Evolutionary conservation across 1,140 invertebrate genomes (phyloP), one percentile per base, ranked within the genome.

Genomic region (Brachionus rotundiformis): DNA sequence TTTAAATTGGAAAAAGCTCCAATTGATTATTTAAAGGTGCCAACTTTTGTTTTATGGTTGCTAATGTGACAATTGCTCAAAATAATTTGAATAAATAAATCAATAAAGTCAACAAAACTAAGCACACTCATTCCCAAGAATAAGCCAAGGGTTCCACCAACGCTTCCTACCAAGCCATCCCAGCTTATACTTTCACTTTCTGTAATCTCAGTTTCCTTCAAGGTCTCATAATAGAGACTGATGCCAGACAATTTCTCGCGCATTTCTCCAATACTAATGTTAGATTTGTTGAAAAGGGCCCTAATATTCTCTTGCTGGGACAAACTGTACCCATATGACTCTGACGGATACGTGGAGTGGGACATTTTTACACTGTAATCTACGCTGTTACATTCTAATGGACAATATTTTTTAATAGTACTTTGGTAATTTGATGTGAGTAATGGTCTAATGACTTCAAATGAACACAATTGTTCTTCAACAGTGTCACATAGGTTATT

Each of bases 131-230:
- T 59, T 33, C 76, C 76, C 11, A 79, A 59, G 39, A 79, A 79
- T 25, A 79, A 41, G n/a, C 76, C 76, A 7, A 79, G 23, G 5
- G 76, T 79, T 59, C 76, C 76, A 79, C 76, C 76, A 13, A 79
- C 33, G 3, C 19, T 59, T 23, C 44, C 49, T 0, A 79, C 25
- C 11, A 79, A 23, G 36, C n/a, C 27, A 33, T 36, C n/a, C 33
- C 13, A 39, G 11, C 6, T 61, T 27, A 79, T 5, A 61, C 31
- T 59, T 11, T 19, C 2, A 1, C 13, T 27, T 27, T 79, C 76
- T 23, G 8, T 59, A 23, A 79, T 63, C 59, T 63, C 49, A 79
- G 47, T 79, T 59, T 79, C 16, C 19, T 79, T 79, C 4, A 79
- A 13, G 31, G 11, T 8, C 11, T 59, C 59, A 63, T 79, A 79